Evolutionary conservation across 2,888 invertebrate genomes (phyloP).

Genomic region (Lasiommata megera): DNA sequence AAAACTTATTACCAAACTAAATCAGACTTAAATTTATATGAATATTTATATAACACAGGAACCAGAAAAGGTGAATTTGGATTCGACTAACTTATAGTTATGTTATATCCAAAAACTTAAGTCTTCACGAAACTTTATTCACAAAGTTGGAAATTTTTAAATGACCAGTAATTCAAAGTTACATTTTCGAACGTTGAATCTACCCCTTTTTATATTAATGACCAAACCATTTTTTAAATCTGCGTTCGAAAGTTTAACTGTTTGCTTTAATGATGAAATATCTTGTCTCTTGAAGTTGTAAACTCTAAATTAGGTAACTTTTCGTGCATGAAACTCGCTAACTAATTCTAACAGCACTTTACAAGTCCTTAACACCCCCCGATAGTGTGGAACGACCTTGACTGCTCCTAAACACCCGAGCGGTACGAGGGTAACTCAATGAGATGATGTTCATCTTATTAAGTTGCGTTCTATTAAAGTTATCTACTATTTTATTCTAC

Average conservation of each 20-base stretch:
- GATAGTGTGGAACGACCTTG: background rate
- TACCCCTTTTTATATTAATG: background rate
- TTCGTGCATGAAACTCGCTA: background rate
- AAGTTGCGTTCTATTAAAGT: background rate
- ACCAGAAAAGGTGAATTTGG: too few relatives aligned
- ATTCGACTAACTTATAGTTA: too few relatives aligned
- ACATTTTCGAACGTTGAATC: conserved; percentile 9
- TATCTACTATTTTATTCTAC: too few relatives aligned
- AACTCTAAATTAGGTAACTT: background rate
- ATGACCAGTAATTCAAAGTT: background rate
- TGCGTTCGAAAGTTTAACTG: background rate
- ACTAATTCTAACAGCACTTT: background rate
- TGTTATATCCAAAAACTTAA: too few relatives aligned
- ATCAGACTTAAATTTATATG: too few relatives aligned
- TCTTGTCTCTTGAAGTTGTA: background rate
- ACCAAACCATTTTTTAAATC: background rate
- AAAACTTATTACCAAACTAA: too few relatives aligned
- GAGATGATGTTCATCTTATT: background rate
- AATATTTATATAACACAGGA: too few relatives aligned
- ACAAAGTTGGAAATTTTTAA: background rate
- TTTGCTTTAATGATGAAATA: background rate
- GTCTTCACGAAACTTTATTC: background rate
- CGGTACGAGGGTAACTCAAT: too few relatives aligned
- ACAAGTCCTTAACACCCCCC: background rate
- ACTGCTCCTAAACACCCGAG: background rate